Evolutionary conservation across 2,797 vertebrate species (phyloP), one percentile per base, ranked within the genome.

Genomic region (Thaleichthys pacificus): DNA sequence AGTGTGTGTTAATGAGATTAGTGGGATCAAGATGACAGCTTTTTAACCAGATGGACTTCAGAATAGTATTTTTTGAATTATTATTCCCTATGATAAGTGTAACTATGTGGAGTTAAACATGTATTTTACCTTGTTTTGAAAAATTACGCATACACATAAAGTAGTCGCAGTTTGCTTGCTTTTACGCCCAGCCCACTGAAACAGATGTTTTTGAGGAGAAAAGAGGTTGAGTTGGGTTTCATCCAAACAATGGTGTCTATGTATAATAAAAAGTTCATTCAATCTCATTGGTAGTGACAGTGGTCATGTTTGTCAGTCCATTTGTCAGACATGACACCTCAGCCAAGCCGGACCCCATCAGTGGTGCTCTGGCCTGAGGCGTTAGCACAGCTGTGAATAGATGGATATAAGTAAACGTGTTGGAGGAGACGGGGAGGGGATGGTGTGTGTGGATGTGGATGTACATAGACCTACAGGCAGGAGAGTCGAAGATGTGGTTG

Each of bases 41-140:
- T 61, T 71, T 71, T 73, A 85, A 70, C 79, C 77, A 78, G 86
- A 71, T 68, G 80, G 82, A 82, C 82, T 78, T 85, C 75, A 85
- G 70, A 84, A 83, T 85, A 89, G 88, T 89, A 90, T 92, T 91
- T 90, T 90, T 88, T 84, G 60, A 83, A 86, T 88, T 83, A 77
- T 88, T 82, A 85, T 89, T 90, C 86, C 86, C 88, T 82, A 74
- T 83, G 75, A 88, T 87, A 84, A 86, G 82, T 89, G 89, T 89
- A 85, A 88, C 82, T 84, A 81, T 75, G 87, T 89, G 87, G 84
- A 89, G 81, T 89, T 85, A 67, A 91, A 85, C 70, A 77, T 83
- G 87, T 88, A 77, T 81, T 87, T 88, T 77, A 87, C 58, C 73
- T 85, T 78, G 66, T 74, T 83, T 87, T 72, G 65, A 81, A 68